Base-by-base conservation (phyloP, 2,113 vertebrate genomes). In the Sciurus niger region DNA sequence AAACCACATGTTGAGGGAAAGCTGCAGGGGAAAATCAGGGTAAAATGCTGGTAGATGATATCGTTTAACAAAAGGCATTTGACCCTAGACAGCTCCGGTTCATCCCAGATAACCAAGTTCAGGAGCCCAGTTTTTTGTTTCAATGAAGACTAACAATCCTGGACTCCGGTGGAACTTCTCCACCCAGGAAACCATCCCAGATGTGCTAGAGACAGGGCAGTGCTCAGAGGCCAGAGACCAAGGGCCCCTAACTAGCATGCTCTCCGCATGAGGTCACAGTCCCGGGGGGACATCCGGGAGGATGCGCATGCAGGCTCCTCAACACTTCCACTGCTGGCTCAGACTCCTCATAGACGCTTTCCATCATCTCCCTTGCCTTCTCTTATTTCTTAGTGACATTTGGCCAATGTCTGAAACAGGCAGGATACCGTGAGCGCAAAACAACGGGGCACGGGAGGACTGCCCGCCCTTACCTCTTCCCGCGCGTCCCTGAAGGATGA, bases 401-500 rank as follows among this genome's bases (percentile, higher is more conserved):
- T 17, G 55, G 48, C 79, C n/a, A 53, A 2, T 28, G 40, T 67
- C 10, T 6, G 70, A 85, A 90, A 85, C 0, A 63, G 22, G 4
- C 2, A 28, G 0, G 60, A 63, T 28, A 18, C 12, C 24, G 28
- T 32, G 43, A 20, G 73, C 51, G 46, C 32, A 37, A 17, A 78
- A 53, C 67, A 22, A 10, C 2, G 8, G 1, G 48, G 28, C 14
- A 0, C 18, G 16, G 11, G 46, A 63, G 72, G 17, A 14, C 17
- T 0, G 2, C 1, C 24, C 34, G 90, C 80, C n/a, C 8, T 99
- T 98, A 99, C 99, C 99, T 99, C 99, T 72, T 99, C 99, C 93
- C 99, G 99, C 89, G 96, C 98, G 72, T 99, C 99, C 96, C 99
- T 99, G 98, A 99, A 99, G 0, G 99, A 99, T 32, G 99, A 97